Evolutionary conservation across 2,888 invertebrate species (phyloP), one percentile per base, ranked within the genome.

Genomic region (Gymnocheta viridis): DNA sequence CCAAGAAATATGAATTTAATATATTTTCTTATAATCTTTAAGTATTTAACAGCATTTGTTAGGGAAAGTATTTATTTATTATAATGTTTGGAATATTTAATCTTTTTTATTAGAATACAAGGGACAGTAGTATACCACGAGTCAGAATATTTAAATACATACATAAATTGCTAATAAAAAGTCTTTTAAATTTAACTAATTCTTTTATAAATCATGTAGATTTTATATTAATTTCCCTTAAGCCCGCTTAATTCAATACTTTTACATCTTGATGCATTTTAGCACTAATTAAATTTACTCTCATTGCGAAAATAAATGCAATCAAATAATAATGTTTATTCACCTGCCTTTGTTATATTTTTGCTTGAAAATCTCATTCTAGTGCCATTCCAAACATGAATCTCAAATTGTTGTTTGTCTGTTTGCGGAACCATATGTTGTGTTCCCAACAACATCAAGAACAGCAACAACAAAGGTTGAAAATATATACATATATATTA

Each of bases 341-440:
- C 66, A 73, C 58, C 73, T 60, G 58, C 44, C 19, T 38, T n/a
- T 44, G 12, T 32, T 9, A 47, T 47, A 41, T 27, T 14, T 64
- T 22, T 4, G 24, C 10, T 67, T 72, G 58, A 77, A 77, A 58
- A 66, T 72, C 49, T 72, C 66, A 51, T 77, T 77, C 54, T 24
- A 49, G 51, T 58, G 70, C 41, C 41, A 41, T n/a, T 14, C 2
- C 22, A 49, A 38, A 76, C 44, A 76, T 44, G 81, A 76, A 56
- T 64, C 41, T 51, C 19, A 64, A 66, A 77, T 60, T 58, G 51
- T 38, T 17, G 10, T 5, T 54, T 27, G 41, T 27, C 17, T 29
- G 4, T 32, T 44, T 62, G 10, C 54, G 3, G 14, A 38, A 49
- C 62, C 79, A 74, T 76, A 83, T 83, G 74, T 17, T 70, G 5